These are phyloP conservation scores for human DNA, from an alignment of 2,113 vertebrate species.

Conservation along the genomic window GRCh38 chr14:55782001-55782500, in stretches of 20 bases:
- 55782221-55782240: neutral
- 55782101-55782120: neutral
- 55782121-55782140: neutral
- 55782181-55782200: neutral
- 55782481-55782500: neutral
- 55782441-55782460: neutral
- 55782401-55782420: neutral
- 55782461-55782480: neutral
- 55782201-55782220: neutral
- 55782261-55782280: neutral
- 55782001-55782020: neutral
- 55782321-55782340: neutral
- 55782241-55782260: neutral
- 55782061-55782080: neutral
- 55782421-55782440: neutral
- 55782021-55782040: neutral
- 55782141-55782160: neutral
- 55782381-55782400: neutral
- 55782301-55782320: neutral
- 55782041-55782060: neutral
- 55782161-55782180: neutral
- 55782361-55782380: neutral
- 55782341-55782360: neutral
- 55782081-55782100: neutral
- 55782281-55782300: no score